Conservation (phyloP, 2,888 invertebrate genomes). For the Tachina grossa region DNA sequence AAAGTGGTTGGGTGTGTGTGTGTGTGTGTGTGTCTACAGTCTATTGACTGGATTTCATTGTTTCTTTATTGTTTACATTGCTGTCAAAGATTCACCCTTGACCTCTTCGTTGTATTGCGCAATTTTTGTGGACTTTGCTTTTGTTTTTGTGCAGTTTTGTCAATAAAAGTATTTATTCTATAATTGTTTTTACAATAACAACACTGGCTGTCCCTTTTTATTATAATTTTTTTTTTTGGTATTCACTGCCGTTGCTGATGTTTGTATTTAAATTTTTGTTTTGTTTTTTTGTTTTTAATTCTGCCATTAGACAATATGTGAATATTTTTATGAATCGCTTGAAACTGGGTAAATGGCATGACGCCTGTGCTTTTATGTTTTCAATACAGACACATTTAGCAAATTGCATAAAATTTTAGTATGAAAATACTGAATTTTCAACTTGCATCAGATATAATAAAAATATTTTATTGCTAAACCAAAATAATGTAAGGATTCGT, state of each 20-base stretch:
- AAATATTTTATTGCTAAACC: no score
- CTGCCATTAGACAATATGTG: constrained; percentile 48
- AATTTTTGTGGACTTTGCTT: constrained; percentile 30
- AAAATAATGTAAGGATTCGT: no score
- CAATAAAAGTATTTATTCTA: constrained; percentile 67
- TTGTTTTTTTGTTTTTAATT: background rate
- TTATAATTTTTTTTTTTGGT: background rate
- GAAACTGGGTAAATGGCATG: no score
- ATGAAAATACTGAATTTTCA: background rate
- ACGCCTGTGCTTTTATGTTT: background rate
- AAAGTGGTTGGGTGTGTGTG: background rate
- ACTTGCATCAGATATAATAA: no score
- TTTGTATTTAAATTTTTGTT: constrained; percentile 14
- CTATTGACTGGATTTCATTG: constrained; percentile 50
- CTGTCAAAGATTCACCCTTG: constrained; percentile 56
- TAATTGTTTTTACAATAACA: constrained; percentile 52
- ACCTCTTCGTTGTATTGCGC: constrained; percentile 38
- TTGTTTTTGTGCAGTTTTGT: constrained; percentile 55
- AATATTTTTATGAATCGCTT: constrained; percentile 6
- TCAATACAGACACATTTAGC: background rate
- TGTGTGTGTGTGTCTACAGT: constrained; percentile 23
- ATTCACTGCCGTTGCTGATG: background rate
- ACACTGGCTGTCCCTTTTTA: constrained; percentile 3
- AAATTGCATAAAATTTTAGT: background rate
- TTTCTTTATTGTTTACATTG: constrained; percentile 51